Evolutionary conservation across 2,888 invertebrate species (phyloP).

Genomic region (Meta bourneti): DNA sequence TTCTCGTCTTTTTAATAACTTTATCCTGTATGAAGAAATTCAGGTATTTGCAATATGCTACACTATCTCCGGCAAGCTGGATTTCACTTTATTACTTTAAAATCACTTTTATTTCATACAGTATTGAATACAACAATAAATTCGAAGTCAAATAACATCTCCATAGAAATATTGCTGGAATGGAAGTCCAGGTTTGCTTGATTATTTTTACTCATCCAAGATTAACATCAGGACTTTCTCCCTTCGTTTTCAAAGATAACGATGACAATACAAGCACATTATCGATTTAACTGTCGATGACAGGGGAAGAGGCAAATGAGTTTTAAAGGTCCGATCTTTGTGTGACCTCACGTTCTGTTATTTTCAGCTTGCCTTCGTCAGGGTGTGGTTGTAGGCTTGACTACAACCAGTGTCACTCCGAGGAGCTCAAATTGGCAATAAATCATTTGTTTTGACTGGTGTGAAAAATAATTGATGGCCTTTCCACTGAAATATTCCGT

Average conservation of each 20-base stretch:
- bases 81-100: neutral
- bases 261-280: neutral
- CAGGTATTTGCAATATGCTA: slow-evolving; percentile 38
- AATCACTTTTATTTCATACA: neutral
- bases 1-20: too few species aligned
- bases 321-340: slow-evolving; percentile 15
- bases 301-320: slow-evolving; percentile 1
- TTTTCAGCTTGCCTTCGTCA: neutral
- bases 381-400: slow-evolving; percentile 32
- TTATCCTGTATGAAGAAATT: too few species aligned
- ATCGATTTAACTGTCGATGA: slow-evolving; percentile 4
- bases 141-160: neutral
- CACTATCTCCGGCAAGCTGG: neutral
- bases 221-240: neutral
- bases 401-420: neutral
- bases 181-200: neutral
- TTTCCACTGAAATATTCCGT: neutral
- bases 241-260: neutral
- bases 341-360: neutral
- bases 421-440: slow-evolving; percentile 44
- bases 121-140: neutral
- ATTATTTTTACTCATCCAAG: neutral
- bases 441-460: slow-evolving; percentile 42
- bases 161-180: neutral
- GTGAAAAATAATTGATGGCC: slow-evolving; percentile 2